Conservation (phyloP, 2,113 vertebrate genomes). For the Hydropotes inermis region DNA sequence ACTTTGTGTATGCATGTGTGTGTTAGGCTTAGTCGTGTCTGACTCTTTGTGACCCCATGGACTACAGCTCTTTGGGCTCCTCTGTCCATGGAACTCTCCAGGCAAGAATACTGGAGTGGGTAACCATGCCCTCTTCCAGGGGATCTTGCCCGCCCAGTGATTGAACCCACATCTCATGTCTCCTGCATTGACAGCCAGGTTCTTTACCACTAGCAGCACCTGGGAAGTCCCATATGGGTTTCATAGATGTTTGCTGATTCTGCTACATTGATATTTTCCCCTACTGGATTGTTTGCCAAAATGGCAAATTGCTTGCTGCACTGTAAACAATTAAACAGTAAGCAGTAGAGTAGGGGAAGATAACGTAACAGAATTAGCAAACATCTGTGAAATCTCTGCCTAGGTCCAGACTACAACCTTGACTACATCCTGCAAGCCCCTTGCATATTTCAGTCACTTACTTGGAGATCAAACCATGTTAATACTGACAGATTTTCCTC, state of each 20-base stretch:
- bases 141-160: neutral
- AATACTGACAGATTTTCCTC: neutral
- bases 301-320: neutral
- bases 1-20: neutral
- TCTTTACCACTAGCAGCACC: neutral
- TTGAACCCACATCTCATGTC: neutral
- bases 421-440: neutral
- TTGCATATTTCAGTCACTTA: neutral
- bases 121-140: neutral
- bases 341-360: neutral
- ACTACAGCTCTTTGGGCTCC: neutral
- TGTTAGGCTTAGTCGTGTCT: neutral
- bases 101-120: neutral
- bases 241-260: neutral
- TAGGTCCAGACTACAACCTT: neutral
- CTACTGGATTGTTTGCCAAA: neutral
- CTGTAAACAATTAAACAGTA: neutral
- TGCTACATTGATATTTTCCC: neutral
- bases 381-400: neutral
- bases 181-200: neutral
- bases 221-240: neutral
- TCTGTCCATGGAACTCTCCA: neutral
- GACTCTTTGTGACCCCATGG: neutral
- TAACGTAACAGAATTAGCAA: neutral
- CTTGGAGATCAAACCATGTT: neutral